Percentiles rank a stretch among this genome's conserved stretches.
phyloP scores from a whole-genome alignment of 2,113 vertebrate genomes.

The Cromileptes altivelis region DNA sequence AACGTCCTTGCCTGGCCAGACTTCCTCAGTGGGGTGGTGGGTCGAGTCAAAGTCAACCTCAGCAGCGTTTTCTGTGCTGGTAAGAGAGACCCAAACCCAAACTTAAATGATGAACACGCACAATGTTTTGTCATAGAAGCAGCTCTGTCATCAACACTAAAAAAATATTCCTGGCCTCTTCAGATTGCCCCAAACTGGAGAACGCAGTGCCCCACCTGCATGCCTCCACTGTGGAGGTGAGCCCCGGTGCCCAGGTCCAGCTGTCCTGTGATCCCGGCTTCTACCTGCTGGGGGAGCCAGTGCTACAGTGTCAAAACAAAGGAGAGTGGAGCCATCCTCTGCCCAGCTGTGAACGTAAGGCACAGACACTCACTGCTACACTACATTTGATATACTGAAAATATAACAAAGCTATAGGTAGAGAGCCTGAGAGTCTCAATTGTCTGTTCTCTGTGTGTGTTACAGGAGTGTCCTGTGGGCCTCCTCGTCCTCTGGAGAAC shows the following conservation, averaged over 20 bases:
- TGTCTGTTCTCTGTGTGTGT: constrained; percentile 5
- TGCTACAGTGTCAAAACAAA: constrained; percentile 92
- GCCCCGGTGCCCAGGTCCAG: constrained; percentile 91
- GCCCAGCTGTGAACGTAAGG: constrained; percentile 94
- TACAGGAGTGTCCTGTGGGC: constrained; percentile 92
- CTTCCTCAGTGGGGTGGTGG: constrained; percentile 91
- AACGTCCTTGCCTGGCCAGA: constrained; percentile 97
- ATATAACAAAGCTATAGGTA: neutral
- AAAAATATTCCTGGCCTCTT: neutral
- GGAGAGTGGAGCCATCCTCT: constrained; percentile 94
- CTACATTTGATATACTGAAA: neutral
- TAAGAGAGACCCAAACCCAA: constrained; percentile 70
- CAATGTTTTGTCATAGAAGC: neutral
- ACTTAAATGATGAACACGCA: too few relatives aligned
- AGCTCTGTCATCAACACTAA: neutral
- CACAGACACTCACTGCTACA: neutral
- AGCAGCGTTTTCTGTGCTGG: constrained; percentile 95
- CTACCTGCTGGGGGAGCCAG: constrained; percentile 94
- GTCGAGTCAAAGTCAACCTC: constrained; percentile 92
- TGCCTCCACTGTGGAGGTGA: constrained; percentile 85
- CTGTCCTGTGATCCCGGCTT: constrained; percentile 95
- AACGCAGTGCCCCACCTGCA: constrained; percentile 87
- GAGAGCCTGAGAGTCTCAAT: neutral
- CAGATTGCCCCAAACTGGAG: constrained; percentile 94
- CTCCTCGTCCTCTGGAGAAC: constrained; percentile 90